Base-by-base conservation (phyloP, 1,140 invertebrate species). In the Drosophila kurseongensis region DNA sequence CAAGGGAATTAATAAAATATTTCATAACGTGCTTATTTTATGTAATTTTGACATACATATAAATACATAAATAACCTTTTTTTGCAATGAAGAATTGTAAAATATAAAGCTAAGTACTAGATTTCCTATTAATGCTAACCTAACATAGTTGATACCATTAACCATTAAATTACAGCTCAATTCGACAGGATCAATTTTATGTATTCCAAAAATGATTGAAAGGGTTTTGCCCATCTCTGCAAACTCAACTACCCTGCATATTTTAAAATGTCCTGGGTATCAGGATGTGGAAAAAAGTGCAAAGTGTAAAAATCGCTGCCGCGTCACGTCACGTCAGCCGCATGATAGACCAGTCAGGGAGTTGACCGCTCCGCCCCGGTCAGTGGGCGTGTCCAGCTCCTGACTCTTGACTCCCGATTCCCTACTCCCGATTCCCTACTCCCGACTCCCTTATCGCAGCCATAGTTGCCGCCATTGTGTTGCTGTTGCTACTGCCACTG, bases 301-400 rank as follows among this genome's bases (percentile, higher is more conserved):
- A 81, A 82, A 86, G 82, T 85, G 82, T 85, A 85, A 85, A 85
- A 85, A 85, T 85, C 81, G 81, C 66, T 85, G 74, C 67, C 82
- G 57, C 75, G 74, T 78, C 75, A 86, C 65, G 82, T 78, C 82
- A 85, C 68, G 78, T 85, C 81, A 85, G 75, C 78, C 82, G 78
- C 51, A 75, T 85, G 82, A 85, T 86, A 75, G 82, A 85, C 78
- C 65, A 84, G 76, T 68, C 76, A 63, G 72, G 41, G 47, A 72
- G 67, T 75, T 74, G 59, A 75, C 29, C 71, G 58, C 36, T 42
- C 52, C 45, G 54, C 47, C 63, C 18, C 10, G 5, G 1, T 13
- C 47, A 75, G 58, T 74, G 56, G 80, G 69, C 50, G 55, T 52
- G 67, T 73, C 68, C 69, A 48, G 50, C 62, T 73, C 56, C 56